A percentile compares a stretch with the other conserved stretches of the same genome.
Conservation (phyloP, 2,113 vertebrate species). For the Limanda limanda region DNA sequence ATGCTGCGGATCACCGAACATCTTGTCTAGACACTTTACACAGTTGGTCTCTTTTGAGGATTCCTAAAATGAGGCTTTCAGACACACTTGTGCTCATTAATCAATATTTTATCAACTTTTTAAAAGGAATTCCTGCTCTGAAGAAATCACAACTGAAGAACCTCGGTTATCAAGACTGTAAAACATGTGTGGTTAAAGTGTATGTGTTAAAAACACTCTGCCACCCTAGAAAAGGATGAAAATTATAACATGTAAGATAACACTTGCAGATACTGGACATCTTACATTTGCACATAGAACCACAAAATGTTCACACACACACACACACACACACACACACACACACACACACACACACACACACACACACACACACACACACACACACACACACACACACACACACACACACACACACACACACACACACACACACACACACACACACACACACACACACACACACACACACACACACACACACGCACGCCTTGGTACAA, state of each 20-base stretch:
- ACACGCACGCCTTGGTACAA: slow-evolving; percentile 33
- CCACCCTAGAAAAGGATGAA: slow-evolving; percentile 1
- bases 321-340: too few species aligned
- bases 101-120: slow-evolving; percentile 55
- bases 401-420: too few species aligned
- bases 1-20: background rate
- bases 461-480: slow-evolving; percentile 20
- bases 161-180: slow-evolving; percentile 21
- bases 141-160: slow-evolving; percentile 4
- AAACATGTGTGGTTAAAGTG: background rate
- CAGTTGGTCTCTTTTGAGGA: slow-evolving; percentile 17
- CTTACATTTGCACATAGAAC: background rate
- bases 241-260: background rate
- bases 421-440: too few species aligned
- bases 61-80: slow-evolving; percentile 36
- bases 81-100: slow-evolving; percentile 35
- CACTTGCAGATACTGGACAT: background rate
- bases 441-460: background rate
- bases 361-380: too few species aligned
- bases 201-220: background rate
- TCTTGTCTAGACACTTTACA: slow-evolving; percentile 40
- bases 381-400: too few species aligned
- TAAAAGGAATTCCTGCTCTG: slow-evolving; percentile 10
- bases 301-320: slow-evolving; percentile 13
- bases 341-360: too few species aligned